A percentile compares a stretch with the other conserved stretches of the same genome.
Conservation (phyloP, 2,797 vertebrate species). For the Phrynocephalus forsythii region DNA sequence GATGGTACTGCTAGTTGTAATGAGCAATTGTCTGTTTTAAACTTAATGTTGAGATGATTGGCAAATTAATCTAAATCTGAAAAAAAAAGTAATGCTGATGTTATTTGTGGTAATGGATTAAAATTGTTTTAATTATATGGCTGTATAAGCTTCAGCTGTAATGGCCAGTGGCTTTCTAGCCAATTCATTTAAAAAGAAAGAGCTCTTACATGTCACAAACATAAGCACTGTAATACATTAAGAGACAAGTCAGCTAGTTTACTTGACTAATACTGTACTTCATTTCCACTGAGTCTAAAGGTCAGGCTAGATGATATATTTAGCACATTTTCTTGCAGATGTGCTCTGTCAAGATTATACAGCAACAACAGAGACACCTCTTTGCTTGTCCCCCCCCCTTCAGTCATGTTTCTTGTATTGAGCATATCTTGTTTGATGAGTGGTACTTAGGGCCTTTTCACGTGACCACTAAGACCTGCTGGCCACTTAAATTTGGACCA, state of each 20-base stretch:
- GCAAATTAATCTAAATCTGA: conserved; percentile 64
- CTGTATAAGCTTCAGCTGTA: conserved; percentile 2
- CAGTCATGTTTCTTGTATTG: no score
- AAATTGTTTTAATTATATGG: conserved; percentile 12
- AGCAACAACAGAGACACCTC: no score
- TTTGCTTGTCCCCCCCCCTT: no score
- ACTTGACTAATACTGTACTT: background rate
- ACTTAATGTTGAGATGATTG: conserved; percentile 50
- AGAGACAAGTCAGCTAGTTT: background rate
- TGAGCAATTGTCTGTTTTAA: conserved; percentile 49
- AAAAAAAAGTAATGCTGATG: conserved; percentile 55
- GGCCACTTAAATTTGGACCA: no score
- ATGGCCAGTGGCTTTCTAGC: background rate
- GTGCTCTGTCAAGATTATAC: no score
- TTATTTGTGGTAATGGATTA: background rate
- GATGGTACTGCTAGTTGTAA: conserved; percentile 49
- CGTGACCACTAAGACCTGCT: no score
- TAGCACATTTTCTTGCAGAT: no score
- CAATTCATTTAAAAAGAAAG: background rate
- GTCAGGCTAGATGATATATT: background rate
- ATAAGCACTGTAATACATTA: background rate
- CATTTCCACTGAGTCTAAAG: background rate
- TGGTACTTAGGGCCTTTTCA: no score
- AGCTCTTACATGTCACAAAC: background rate
- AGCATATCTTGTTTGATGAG: no score